Evolutionary conservation across 2,888 invertebrate genomes (phyloP).

Genomic region (Rhagium mordax): DNA sequence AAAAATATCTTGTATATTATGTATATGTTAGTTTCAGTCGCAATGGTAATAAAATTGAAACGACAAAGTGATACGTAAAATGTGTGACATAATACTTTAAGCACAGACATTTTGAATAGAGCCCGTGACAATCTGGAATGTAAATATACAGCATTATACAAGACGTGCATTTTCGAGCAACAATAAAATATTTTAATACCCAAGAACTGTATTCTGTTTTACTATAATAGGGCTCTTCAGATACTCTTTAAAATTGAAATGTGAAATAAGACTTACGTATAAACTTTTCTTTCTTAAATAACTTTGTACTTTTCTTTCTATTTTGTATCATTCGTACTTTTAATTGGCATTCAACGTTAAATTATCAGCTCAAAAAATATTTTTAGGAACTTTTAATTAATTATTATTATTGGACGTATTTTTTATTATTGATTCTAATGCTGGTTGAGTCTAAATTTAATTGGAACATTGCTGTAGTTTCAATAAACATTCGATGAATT

Average conservation of each 20-base stretch:
- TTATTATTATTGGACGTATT: no score
- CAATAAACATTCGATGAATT: no score
- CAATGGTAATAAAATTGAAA: slow-evolving; percentile 43
- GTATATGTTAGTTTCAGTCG: slow-evolving; percentile 38
- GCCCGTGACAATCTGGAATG: slow-evolving; percentile 36
- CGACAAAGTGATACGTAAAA: slow-evolving; percentile 36
- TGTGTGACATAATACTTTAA: slow-evolving; percentile 33
- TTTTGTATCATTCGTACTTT: neutral
- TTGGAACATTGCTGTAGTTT: no score
- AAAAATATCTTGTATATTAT: slow-evolving; percentile 38
- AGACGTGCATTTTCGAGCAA: slow-evolving; percentile 20
- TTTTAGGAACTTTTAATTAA: no score
- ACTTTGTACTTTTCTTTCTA: neutral
- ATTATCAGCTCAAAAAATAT: no score
- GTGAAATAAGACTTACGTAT: neutral
- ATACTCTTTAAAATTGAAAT: slow-evolving; percentile 16
- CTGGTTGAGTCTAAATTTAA: no score
- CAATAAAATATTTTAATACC: slow-evolving; percentile 36
- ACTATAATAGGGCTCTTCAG: slow-evolving; percentile 24
- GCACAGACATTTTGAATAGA: slow-evolving; percentile 29
- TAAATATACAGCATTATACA: slow-evolving; percentile 31
- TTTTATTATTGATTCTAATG: no score
- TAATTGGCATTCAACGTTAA: neutral
- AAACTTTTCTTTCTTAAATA: neutral
- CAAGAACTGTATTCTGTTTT: slow-evolving; percentile 26